phyloP scores from a whole-genome alignment of 2,888 invertebrate genomes.

The Microctonus brassicae region DNA sequence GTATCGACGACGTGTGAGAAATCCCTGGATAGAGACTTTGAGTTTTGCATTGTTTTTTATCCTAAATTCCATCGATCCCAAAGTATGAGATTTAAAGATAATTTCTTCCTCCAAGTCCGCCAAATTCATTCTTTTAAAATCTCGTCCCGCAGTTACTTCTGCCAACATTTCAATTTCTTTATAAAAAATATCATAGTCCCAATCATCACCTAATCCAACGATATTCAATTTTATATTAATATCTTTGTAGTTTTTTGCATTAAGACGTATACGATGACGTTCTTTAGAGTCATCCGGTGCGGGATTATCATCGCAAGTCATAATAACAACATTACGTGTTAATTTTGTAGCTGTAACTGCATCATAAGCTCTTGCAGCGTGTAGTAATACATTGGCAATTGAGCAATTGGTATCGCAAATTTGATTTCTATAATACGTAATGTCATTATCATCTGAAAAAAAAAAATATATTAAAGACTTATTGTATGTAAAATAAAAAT shows the following conservation, averaged over 20 bases:
- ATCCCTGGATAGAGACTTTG: slow-evolving; percentile 13
- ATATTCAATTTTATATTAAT: slow-evolving; percentile 10
- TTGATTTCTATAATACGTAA: neutral
- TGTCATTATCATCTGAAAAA: slow-evolving; percentile 13
- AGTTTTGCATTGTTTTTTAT: neutral
- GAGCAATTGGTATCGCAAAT: slow-evolving; percentile 5
- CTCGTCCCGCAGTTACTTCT: neutral
- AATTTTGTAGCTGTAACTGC: slow-evolving; percentile 2
- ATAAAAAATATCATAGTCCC: slow-evolving; percentile 22
- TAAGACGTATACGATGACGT: neutral
- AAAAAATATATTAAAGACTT: neutral
- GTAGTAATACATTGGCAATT: slow-evolving; percentile 16
- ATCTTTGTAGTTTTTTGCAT: slow-evolving; percentile 16
- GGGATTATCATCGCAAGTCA: slow-evolving; percentile 35
- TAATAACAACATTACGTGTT: slow-evolving; percentile 1
- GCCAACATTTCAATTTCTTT: slow-evolving; percentile 28
- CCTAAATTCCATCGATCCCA: slow-evolving; percentile 7
- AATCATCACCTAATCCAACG: slow-evolving; percentile 19
- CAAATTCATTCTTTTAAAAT: neutral
- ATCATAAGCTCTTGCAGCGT: slow-evolving; percentile 18
- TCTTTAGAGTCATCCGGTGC: neutral
- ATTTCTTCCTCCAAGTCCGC: slow-evolving; percentile 16
- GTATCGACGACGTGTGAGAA: neutral
- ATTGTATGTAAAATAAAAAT: neutral
- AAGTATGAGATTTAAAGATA: neutral